Percentiles rank a stretch among this genome's conserved stretches.
Conservation (phyloP, 2,797 vertebrate species). For the Malurus splendens region DNA sequence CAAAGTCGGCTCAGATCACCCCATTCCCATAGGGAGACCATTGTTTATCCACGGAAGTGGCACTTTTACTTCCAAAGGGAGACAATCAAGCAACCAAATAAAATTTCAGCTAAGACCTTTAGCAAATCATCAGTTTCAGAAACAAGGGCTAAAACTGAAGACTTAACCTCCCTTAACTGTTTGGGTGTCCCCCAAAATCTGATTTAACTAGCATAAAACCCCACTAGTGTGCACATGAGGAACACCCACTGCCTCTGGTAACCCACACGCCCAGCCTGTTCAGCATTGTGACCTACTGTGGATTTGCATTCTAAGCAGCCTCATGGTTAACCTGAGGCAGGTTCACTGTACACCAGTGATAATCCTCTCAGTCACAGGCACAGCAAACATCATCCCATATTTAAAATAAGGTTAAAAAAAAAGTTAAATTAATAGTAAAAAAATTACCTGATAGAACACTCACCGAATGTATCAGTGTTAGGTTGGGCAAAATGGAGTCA, state of each 20-base stretch:
- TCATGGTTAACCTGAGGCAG: neutral
- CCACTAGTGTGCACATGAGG: neutral
- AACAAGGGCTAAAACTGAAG: neutral
- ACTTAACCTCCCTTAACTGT: neutral
- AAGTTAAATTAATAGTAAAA: neutral
- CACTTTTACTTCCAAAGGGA: neutral
- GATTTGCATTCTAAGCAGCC: neutral
- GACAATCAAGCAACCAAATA: neutral
- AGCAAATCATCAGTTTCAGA: neutral
- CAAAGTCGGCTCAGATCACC: neutral
- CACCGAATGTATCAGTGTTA: neutral
- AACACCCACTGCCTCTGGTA: neutral
- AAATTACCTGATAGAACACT: neutral
- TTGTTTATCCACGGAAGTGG: neutral
- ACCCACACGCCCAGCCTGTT: neutral
- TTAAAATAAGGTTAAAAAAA: neutral
- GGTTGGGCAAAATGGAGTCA: neutral
- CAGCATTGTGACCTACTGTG: neutral
- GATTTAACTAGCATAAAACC: neutral
- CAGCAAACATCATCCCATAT: neutral
- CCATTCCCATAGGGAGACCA: accelerated
- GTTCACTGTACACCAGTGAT: neutral
- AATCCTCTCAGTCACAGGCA: neutral
- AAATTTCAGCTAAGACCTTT: neutral
- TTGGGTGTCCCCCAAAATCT: neutral